Evolutionary conservation across 2,888 invertebrate genomes (phyloP).

Genomic region (Blera fallax): DNA sequence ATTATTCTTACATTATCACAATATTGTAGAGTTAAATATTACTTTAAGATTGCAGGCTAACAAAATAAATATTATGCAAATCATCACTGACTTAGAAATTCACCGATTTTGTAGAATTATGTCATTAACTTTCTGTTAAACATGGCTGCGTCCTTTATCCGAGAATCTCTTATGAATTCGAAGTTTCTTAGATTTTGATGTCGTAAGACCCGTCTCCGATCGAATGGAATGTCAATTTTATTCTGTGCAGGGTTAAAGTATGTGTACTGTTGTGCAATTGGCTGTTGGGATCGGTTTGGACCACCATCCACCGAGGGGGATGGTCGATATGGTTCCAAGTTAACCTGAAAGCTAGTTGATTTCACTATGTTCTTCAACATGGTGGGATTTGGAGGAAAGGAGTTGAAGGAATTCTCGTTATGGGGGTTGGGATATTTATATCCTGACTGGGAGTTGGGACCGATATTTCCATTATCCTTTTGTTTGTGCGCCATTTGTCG

Average conservation of each 20-base stretch:
- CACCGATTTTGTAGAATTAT: conserved; percentile 3
- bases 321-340: conserved; percentile 73
- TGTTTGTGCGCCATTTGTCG: conserved; percentile 79
- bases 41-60: conserved; percentile 23
- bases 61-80: conserved; percentile 28
- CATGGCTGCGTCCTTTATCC: conserved; percentile 44
- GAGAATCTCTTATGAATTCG: conserved; percentile 42
- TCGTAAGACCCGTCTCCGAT: conserved; percentile 45
- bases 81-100: conserved; percentile 41
- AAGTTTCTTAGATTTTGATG: conserved; percentile 32
- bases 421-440: conserved; percentile 78
- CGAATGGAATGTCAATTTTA: conserved; percentile 61
- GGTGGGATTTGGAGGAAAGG: conserved; percentile 71
- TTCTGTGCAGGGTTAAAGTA: conserved; percentile 77
- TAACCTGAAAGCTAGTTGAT: conserved; percentile 56
- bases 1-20: conserved; percentile 53
- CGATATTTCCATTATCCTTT: conserved; percentile 65
- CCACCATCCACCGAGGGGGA: conserved; percentile 68
- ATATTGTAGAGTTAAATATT: conserved; percentile 24
- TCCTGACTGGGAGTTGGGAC: conserved; percentile 67
- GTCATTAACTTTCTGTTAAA: conserved; percentile 57
- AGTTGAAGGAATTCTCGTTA: conserved; percentile 74
- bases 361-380: conserved; percentile 53
- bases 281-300: conserved; percentile 48
- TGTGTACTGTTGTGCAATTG: conserved; percentile 77